A percentile compares a stretch with the other conserved stretches of the same genome.
Conservation (phyloP, 2,113 vertebrate species). For the Menura novaehollandiae region DNA sequence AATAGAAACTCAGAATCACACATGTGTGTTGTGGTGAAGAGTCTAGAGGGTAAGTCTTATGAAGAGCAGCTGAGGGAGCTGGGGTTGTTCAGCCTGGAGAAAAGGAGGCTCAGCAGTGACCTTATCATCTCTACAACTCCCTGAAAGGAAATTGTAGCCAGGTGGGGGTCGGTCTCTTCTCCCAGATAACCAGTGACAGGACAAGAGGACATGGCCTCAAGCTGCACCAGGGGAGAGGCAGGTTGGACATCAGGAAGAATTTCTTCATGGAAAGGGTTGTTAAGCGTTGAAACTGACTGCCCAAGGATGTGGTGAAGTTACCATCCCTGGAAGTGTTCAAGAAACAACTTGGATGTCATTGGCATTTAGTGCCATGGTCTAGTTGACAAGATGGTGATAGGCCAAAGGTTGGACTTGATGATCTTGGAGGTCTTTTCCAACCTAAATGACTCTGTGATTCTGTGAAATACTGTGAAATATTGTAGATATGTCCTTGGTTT, state of each 20-base stretch:
- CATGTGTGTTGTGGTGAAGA: accelerated
- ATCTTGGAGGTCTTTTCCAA: not conserved
- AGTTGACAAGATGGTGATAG: not conserved
- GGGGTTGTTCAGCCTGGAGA: not conserved
- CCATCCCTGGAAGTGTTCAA: not conserved
- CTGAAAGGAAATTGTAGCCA: not conserved
- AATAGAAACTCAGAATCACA: not conserved
- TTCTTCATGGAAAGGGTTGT: not conserved
- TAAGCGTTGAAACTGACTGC: not conserved
- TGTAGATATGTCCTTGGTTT: not conserved
- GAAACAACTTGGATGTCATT: not conserved
- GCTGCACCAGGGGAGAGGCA: not conserved
- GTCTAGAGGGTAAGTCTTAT: not conserved
- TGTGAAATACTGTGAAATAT: not conserved
- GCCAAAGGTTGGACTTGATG: not conserved
- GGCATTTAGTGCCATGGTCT: not conserved
- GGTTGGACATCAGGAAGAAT: not conserved
- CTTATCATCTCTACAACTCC: not conserved
- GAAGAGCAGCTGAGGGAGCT: not conserved
- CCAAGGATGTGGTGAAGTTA: not conserved
- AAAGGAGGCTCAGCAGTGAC: not conserved
- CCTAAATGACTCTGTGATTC: not conserved
- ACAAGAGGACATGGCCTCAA: not conserved
- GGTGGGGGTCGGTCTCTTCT: not conserved
- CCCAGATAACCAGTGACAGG: not conserved